Conservation (phyloP, 2,797 vertebrate species). For the Schizothorax lantsangensis region DNA sequence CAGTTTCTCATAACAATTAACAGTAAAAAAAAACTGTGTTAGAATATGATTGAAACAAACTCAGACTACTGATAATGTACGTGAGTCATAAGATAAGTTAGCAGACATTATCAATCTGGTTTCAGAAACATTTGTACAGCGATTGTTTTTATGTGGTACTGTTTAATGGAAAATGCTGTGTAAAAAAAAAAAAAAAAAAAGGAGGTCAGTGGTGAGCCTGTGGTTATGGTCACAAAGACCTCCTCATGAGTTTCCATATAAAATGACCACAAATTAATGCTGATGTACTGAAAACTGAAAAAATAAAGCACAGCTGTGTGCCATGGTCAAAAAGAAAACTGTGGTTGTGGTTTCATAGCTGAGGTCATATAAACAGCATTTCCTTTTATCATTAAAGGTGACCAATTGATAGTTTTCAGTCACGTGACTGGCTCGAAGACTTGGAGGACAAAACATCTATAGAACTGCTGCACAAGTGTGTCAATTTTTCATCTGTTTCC, state of each 20-base stretch:
- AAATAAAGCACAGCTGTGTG: neutral
- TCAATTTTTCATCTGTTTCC: too few species aligned
- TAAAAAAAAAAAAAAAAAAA: neutral
- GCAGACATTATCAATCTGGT: neutral
- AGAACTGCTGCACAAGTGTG: too few species aligned
- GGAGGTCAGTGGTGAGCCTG: neutral
- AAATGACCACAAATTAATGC: neutral
- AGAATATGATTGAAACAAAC: neutral
- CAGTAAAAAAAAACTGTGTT: neutral
- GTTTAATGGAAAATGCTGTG: neutral
- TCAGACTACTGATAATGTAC: neutral
- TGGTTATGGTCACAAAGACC: neutral
- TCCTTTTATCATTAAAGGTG: neutral
- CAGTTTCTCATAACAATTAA: neutral
- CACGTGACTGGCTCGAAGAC: too few species aligned
- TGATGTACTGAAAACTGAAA: neutral
- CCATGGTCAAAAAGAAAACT: neutral
- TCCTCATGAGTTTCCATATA: neutral
- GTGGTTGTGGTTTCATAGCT: neutral
- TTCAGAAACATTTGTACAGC: neutral
- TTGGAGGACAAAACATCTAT: too few species aligned
- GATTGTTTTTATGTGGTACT: neutral
- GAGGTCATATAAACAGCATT: too few species aligned
- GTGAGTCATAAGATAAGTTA: neutral
- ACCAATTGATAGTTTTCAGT: neutral